Conservation (phyloP, 2,113 vertebrate species). For the Lontra canadensis region DNA sequence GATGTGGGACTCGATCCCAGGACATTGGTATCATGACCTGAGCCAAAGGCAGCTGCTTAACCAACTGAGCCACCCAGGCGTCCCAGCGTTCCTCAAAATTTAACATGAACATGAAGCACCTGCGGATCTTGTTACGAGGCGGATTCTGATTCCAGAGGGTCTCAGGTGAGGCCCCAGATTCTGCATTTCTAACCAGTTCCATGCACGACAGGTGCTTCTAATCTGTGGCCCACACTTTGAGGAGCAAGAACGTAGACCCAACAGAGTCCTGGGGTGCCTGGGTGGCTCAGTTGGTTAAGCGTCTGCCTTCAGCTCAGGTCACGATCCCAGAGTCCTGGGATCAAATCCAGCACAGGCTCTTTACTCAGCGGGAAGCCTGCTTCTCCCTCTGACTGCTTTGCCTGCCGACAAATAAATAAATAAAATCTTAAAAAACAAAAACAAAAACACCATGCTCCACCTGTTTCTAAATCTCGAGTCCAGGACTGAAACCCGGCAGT, state of each 20-base stretch:
- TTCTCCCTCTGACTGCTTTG: too few relatives aligned
- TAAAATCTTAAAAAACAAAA: background rate
- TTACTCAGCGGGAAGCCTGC: too few relatives aligned
- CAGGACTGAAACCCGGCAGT: background rate
- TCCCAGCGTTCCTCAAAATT: background rate
- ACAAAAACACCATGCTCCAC: background rate
- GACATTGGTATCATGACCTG: too few relatives aligned
- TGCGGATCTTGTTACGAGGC: background rate
- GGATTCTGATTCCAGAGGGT: background rate
- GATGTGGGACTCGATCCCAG: too few relatives aligned
- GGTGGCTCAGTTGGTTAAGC: too few relatives aligned
- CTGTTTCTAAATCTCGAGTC: background rate
- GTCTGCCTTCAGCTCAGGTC: too few relatives aligned
- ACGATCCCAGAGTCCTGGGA: too few relatives aligned
- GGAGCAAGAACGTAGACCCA: background rate
- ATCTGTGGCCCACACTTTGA: background rate
- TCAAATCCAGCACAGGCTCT: too few relatives aligned
- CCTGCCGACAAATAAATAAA: too few relatives aligned
- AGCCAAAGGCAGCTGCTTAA: too few relatives aligned
- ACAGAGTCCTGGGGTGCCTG: background rate
- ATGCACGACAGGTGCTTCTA: background rate
- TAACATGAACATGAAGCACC: accelerated
- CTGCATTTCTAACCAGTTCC: background rate
- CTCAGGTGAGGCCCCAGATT: background rate
- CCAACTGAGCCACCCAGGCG: too few relatives aligned